Conservation (phyloP, 2,113 vertebrate species). For the Lynx canadensis region DNA sequence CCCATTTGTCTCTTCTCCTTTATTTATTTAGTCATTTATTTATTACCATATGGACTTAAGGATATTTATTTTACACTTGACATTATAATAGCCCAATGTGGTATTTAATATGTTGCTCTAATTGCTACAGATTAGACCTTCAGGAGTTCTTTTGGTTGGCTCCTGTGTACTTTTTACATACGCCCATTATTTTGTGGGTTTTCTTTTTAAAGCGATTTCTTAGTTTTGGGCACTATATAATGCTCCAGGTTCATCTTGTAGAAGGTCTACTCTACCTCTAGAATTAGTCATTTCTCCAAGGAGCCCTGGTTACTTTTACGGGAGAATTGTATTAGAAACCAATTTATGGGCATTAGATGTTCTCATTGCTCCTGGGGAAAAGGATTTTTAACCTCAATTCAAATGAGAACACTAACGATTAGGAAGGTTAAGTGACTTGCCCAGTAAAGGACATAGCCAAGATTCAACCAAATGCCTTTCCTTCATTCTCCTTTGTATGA, state of each 20-base stretch:
- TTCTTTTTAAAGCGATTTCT: background rate
- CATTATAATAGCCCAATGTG: background rate
- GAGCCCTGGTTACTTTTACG: background rate
- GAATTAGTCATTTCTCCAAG: background rate
- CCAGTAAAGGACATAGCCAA: background rate
- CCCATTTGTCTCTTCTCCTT: background rate
- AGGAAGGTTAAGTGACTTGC: background rate
- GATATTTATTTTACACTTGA: background rate
- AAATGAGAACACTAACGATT: background rate
- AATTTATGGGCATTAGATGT: background rate
- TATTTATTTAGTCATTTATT: background rate
- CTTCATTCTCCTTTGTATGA: background rate
- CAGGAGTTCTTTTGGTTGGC: background rate
- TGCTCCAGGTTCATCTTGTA: background rate
- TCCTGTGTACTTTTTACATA: background rate
- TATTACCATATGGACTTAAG: background rate
- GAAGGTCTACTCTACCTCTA: background rate
- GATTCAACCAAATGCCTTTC: background rate
- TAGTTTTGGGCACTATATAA: background rate
- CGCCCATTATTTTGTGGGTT: background rate
- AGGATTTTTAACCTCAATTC: background rate
- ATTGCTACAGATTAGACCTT: background rate
- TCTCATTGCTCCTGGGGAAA: background rate
- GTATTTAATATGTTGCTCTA: background rate
- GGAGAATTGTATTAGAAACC: background rate